Evolutionary conservation across 2,113 vertebrate species (phyloP).

Genomic region (Muntiacus reevesi): DNA sequence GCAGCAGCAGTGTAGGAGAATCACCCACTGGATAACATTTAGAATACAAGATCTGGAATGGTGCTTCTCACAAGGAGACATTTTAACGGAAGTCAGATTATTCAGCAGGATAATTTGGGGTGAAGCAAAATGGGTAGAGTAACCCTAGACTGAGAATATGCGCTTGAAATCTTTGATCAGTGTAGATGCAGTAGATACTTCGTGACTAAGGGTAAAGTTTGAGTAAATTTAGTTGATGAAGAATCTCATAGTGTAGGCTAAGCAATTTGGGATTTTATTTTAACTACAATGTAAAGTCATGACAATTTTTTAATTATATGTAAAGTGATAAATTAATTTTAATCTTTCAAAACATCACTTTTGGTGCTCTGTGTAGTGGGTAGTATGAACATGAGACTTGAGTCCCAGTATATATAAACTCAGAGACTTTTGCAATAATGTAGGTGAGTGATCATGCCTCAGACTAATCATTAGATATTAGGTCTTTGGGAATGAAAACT

Average conservation of each 20-base stretch:
- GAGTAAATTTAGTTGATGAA: neutral
- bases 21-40: neutral
- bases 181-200: neutral
- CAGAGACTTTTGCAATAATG: neutral
- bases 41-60: neutral
- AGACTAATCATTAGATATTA: neutral
- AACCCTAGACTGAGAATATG: neutral
- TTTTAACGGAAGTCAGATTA: neutral
- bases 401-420: neutral
- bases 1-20: neutral
- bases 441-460: neutral
- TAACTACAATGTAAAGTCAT: neutral
- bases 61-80: neutral
- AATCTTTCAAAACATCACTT: neutral
- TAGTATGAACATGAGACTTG: fast-evolving
- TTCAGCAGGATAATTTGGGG: neutral
- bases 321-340: neutral
- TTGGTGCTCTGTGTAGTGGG: neutral
- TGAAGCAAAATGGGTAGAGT: fast-evolving
- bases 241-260: neutral
- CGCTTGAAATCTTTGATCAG: neutral
- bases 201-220: neutral
- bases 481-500: neutral
- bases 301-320: neutral
- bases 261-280: neutral